phyloP scores from a whole-genome alignment of 2,888 invertebrate species.

The Caenorhabditis imperialis region DNA sequence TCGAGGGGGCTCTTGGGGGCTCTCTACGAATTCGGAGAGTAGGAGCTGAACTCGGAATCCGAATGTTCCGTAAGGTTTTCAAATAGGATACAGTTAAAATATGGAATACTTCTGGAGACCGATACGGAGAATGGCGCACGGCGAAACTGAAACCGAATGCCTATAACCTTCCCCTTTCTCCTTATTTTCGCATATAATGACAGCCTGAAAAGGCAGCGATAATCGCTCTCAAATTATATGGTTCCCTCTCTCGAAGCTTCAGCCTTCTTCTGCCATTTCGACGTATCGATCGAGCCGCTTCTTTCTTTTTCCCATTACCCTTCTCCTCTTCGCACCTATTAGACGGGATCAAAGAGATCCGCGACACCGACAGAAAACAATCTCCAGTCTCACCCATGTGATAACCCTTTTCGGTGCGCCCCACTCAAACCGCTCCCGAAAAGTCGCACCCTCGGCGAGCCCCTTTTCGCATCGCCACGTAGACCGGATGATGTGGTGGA shows the following conservation, averaged over 20 bases:
- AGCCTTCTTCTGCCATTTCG: slow-evolving; percentile 1
- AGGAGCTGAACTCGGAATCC: too few species aligned
- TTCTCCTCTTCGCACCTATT: slow-evolving; percentile 5
- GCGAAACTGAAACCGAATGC: too few species aligned
- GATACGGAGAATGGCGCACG: not conserved
- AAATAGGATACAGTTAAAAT: too few species aligned
- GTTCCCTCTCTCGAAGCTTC: slow-evolving; percentile 1
- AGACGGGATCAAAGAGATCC: not conserved
- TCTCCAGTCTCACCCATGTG: not conserved
- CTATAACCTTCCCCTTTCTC: slow-evolving; percentile 3
- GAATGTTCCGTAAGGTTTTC: too few species aligned
- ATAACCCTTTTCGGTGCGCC: not conserved
- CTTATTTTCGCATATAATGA: not conserved
- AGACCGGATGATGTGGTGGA: not conserved
- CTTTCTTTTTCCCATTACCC: not conserved
- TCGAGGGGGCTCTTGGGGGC: too few species aligned
- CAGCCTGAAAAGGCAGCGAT: slow-evolving; percentile 11
- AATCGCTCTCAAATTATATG: slow-evolving; percentile 25
- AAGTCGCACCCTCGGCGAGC: not conserved
- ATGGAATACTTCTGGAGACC: too few species aligned
- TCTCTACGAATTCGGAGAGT: too few species aligned
- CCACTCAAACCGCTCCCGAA: too few species aligned
- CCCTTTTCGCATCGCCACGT: not conserved
- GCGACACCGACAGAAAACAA: not conserved
- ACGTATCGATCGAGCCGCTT: too few species aligned